A percentile compares a stretch with the other conserved stretches of the same genome.
phyloP scores from a whole-genome alignment of 2,113 vertebrate genomes.

The Gambusia affinis region DNA sequence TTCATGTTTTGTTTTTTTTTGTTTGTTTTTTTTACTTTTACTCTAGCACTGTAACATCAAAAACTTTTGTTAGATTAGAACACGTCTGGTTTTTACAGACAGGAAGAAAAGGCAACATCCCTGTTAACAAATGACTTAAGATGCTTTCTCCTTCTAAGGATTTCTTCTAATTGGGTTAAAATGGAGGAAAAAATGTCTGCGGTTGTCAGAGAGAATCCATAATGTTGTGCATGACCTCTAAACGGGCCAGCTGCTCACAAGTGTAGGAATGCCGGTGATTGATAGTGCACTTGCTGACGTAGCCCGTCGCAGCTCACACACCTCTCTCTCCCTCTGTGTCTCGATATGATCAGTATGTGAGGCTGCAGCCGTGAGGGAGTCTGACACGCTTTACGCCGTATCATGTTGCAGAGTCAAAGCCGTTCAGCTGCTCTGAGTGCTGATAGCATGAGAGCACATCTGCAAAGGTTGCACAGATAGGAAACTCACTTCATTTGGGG shows the following conservation, averaged over 20 bases:
- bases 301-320: constrained; percentile 50
- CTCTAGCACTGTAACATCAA: too few relatives aligned
- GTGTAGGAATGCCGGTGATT: constrained; percentile 72
- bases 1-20: neutral
- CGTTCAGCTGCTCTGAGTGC: constrained; percentile 43
- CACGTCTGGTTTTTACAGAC: neutral
- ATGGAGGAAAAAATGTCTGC: constrained; percentile 22
- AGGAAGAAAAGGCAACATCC: neutral
- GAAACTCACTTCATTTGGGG: constrained; percentile 49
- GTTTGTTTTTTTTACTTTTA: too few relatives aligned
- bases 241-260: constrained; percentile 64
- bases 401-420: constrained; percentile 66
- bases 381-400: constrained; percentile 63
- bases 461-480: constrained; percentile 47
- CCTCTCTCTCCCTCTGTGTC: constrained; percentile 32
- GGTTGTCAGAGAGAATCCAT: constrained; percentile 51
- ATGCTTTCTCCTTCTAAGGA: constrained; percentile 17
- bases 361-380: constrained; percentile 52
- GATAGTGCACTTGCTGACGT: constrained; percentile 69
- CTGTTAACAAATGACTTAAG: neutral
- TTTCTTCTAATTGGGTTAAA: constrained; percentile 12
- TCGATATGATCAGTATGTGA: constrained; percentile 70
- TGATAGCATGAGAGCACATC: constrained; percentile 52
- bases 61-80: neutral
- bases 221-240: constrained; percentile 68